Percentiles rank a stretch among this genome's conserved stretches.
Conservation (phyloP, 2,113 vertebrate genomes). For the Pteronura brasiliensis region DNA sequence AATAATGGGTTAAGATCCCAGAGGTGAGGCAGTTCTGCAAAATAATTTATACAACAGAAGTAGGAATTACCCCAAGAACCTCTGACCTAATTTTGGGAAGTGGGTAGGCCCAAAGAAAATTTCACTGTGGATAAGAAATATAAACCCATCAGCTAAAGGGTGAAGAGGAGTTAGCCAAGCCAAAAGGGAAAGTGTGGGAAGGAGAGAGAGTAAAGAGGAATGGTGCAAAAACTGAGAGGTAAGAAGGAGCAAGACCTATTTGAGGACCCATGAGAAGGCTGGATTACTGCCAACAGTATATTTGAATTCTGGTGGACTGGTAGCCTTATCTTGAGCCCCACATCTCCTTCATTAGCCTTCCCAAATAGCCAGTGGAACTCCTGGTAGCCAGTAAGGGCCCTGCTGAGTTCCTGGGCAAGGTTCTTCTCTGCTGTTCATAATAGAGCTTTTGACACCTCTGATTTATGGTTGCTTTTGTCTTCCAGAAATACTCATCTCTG, state of each 20-base stretch:
- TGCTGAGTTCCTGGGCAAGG: neutral
- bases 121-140: neutral
- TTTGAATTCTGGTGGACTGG: neutral
- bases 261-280: neutral
- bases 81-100: neutral
- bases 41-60: neutral
- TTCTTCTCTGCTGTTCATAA: neutral
- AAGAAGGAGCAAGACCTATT: neutral
- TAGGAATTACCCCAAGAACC: neutral
- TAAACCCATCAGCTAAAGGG: neutral
- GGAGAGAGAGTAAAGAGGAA: neutral
- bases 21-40: neutral
- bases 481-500: neutral
- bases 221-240: neutral
- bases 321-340: neutral
- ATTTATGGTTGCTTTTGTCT: neutral
- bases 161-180: neutral
- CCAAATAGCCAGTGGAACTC: neutral
- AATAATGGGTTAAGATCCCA: neutral
- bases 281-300: neutral
- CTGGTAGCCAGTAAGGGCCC: neutral
- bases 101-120: neutral
- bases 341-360: neutral
- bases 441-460: neutral
- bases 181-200: neutral